Evolutionary conservation across 2,797 vertebrate species (phyloP), one percentile per base, ranked within the genome.

Genomic region (Cichlasoma orientale): DNA sequence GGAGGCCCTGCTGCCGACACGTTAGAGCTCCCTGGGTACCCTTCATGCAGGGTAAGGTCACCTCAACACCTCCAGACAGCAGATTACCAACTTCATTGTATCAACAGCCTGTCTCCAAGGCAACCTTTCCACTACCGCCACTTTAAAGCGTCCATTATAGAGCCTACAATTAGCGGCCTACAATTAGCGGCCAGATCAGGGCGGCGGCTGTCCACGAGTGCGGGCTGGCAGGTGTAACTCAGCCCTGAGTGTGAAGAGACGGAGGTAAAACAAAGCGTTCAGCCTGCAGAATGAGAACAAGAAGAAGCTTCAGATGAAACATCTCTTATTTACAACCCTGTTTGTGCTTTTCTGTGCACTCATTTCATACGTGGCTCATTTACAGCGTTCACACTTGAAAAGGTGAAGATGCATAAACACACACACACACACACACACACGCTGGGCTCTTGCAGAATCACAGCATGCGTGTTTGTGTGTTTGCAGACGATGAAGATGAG

Each of bases 141-240:
- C 66, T 72, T 68, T 66, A 56, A 74, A 53, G 66, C 7, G 1
- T 57, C 88, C 77, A 82, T 90, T 88, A 90, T 25, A 72, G 66
- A 79, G 59, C 79, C 81, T 53, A 76, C 58, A 75, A 85, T 89
- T 85, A 87, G 61, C 73, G 27, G 59, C 79, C 81, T 53, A 76
- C 58, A 75, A 85, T 89, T 85, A 87, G 61, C 75, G 36, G 68
- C 56, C 55, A 70, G 72, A 63, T 82, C 58, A 81, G 29, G 11
- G 56, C 25, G 1, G 8, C 16, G 2, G 36, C 25, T 1, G 4
- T 2, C 75, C 7, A 19, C 63, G 41, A 29, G 29, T n/a, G 83
- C 12, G 54, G 71, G 53, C 56, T 0, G 47, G 2, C 6, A 72
- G 74, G 69, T 55, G 74, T 55, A 59, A 53, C 4, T 55, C 57